Evolutionary conservation across 2,888 invertebrate species (phyloP), one percentile per base, ranked within the genome.

Genomic region (Drosophila kuntzei): DNA sequence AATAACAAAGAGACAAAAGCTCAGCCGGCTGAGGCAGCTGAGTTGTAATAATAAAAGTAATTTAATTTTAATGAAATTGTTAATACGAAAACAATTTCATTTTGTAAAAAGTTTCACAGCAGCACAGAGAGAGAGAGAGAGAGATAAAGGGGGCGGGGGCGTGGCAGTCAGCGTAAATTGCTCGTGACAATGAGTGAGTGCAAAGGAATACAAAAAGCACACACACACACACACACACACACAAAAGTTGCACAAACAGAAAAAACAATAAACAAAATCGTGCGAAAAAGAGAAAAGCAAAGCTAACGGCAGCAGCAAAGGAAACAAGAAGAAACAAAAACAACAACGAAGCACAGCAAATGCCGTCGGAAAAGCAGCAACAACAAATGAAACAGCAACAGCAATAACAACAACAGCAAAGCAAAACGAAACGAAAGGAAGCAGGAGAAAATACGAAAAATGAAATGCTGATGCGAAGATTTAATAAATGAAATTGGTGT

Each of bases 401-500:
- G 20, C 37, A 65, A 61, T 49, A 36, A 51, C 49, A 59, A 51
- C 57, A 55, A 39, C 51, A 43, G 55, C 22, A 61, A 46, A 53
- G 50, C 39, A 27, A 61, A 46, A 47, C 57, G 61, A n/a, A n/a
- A n/a, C n/a, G n/a, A n/a, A n/a, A n/a, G n/a, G 57, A 53, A 69
- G 58, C 54, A 47, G 61, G 12, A 66, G 77, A 71, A 76, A 79
- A 78, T 75, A 79, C 77, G 80, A 80, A 77, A 89, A 90, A 90
- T 89, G 80, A 87, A 89, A 88, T 91, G 90, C 90, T 91, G 91
- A 90, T 91, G 91, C 90, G 89, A 90, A 90, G 91, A 90, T 90
- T 90, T 91, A 90, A 90, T 90, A 90, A 90, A 91, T 90, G 91
- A 91, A 91, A 92, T 91, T 91, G 91, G 91, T 91, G 91, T 92